Percentiles rank a stretch among this genome's conserved stretches.
phyloP scores from a whole-genome alignment of 2,113 vertebrate species.

The Zosterops pallidus region DNA sequence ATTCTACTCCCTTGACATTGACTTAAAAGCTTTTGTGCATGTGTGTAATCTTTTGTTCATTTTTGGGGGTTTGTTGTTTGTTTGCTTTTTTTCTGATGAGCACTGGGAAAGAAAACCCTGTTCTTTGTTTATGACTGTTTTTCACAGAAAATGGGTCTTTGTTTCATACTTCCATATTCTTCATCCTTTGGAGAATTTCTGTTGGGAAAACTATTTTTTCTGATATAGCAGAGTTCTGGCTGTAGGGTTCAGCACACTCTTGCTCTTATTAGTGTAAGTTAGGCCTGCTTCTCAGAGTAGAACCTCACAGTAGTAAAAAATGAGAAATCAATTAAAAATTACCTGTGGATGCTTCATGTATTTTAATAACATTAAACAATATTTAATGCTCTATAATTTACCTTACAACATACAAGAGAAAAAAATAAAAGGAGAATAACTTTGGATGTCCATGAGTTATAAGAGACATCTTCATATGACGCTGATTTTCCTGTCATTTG shows the following conservation, averaged over 20 bases:
- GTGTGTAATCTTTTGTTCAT: background rate
- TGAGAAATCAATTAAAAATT: background rate
- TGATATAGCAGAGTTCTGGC: conserved; percentile 16
- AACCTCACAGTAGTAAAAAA: background rate
- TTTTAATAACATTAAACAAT: background rate
- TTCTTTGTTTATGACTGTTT: conserved; percentile 18
- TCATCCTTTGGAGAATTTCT: background rate
- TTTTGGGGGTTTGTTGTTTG: background rate
- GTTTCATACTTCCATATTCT: background rate
- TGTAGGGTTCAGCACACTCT: background rate
- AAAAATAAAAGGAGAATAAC: background rate
- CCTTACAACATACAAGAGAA: background rate
- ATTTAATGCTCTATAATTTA: background rate
- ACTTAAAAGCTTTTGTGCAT: background rate
- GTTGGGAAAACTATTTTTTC: background rate
- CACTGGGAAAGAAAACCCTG: background rate
- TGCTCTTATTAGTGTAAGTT: background rate
- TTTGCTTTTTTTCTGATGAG: background rate
- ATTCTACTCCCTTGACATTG: background rate
- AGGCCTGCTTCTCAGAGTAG: background rate
- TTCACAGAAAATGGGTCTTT: conserved; percentile 1
- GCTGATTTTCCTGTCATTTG: background rate
- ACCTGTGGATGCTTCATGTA: background rate
- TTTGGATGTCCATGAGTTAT: background rate
- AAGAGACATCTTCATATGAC: background rate